Conservation (phyloP, 1,140 invertebrate genomes). For the Luehdorfia chinensis region DNA sequence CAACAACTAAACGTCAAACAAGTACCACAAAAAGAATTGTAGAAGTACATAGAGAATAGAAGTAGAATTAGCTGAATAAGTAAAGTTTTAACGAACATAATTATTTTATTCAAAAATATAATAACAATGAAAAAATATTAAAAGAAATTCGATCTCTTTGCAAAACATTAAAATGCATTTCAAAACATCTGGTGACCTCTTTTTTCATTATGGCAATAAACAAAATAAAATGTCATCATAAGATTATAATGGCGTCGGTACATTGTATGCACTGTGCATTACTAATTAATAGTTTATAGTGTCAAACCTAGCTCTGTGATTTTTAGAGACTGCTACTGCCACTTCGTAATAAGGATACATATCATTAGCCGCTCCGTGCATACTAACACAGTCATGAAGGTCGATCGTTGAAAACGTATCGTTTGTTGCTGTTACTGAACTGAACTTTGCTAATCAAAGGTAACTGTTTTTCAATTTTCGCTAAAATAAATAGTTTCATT, state of each 20-base stretch:
- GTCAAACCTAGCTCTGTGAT: conserved; percentile 15
- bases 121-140: too few species aligned
- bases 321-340: conserved; percentile 17
- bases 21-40: conserved; percentile 9
- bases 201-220: background rate
- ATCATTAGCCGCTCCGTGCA: conserved; percentile 18
- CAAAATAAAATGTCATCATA: conserved; percentile 5
- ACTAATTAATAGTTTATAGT: too few species aligned
- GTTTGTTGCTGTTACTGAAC: background rate
- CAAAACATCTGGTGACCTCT: too few species aligned
- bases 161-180: too few species aligned
- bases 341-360: conserved; percentile 25
- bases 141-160: too few species aligned
- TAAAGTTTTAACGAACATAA: too few species aligned
- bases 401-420: conserved; percentile 19
- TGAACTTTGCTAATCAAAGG: background rate
- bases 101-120: too few species aligned
- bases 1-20: conserved; percentile 16
- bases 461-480: background rate
- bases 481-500: conserved; percentile 1
- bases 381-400: conserved; percentile 19
- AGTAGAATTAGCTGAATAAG: too few species aligned
- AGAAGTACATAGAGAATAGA: conserved; percentile 11
- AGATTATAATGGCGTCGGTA: conserved; percentile 10
- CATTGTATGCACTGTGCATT: conserved; percentile 11